phyloP scores from a whole-genome alignment of 2,113 vertebrate species.

The Callorhinus ursinus region DNA sequence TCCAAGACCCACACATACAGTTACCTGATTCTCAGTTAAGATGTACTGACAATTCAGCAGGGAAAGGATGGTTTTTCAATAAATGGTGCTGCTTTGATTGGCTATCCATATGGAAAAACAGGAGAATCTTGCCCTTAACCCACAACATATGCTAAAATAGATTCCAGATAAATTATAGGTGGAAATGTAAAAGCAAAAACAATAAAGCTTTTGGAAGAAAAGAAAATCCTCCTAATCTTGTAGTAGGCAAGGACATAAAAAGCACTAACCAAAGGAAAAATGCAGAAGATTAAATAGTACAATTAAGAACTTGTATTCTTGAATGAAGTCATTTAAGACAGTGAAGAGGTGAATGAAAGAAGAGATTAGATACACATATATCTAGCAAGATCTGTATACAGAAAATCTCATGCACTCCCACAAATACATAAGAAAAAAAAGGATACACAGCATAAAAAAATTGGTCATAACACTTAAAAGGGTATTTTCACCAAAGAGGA shows the following conservation, averaged over 20 bases:
- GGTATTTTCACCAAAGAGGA: not conserved
- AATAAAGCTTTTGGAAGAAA: not conserved
- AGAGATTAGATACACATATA: not conserved
- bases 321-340: not conserved
- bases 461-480: not conserved
- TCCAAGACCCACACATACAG: not conserved
- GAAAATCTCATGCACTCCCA: not conserved
- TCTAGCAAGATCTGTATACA: not conserved
- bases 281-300: not conserved
- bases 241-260: not conserved
- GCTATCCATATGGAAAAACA: not conserved
- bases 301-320: not conserved
- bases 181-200: not conserved
- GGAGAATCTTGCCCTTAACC: not conserved
- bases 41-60: not conserved
- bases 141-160: not conserved
- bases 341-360: not conserved
- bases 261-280: not conserved
- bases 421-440: not conserved
- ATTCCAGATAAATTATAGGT: not conserved
- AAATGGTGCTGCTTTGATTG: not conserved
- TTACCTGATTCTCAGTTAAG: not conserved
- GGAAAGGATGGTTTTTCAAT: not conserved
- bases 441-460: not conserved
- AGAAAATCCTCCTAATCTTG: not conserved